A percentile compares a stretch with the other conserved stretches of the same genome.
phyloP scores from a whole-genome alignment of 2,797 vertebrate genomes.

The Danio kyathit region DNA sequence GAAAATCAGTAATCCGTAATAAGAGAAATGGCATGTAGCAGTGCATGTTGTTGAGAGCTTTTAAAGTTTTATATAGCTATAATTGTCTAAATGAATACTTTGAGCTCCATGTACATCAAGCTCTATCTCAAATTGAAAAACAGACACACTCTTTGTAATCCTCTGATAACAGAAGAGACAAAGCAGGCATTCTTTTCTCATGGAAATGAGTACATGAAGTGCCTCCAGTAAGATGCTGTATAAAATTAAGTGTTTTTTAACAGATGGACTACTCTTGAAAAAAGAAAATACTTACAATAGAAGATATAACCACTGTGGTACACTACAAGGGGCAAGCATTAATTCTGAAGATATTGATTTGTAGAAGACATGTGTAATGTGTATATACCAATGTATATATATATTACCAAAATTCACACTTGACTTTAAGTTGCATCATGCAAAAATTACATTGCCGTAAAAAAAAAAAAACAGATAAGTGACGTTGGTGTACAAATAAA shows the following conservation, averaged over 20 bases:
- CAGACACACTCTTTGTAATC: neutral
- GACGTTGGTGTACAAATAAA: too few species aligned
- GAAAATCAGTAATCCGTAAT: neutral
- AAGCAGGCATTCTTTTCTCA: neutral
- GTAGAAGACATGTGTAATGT: too few species aligned
- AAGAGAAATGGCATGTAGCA: neutral
- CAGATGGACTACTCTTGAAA: neutral
- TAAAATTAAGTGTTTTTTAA: slow-evolving; percentile 6
- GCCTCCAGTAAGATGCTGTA: neutral
- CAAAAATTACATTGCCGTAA: too few species aligned
- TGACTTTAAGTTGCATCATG: too few species aligned
- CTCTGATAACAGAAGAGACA: slow-evolving; percentile 3
- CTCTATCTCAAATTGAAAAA: slow-evolving; percentile 10
- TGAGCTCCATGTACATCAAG: neutral
- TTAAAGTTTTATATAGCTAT: neutral
- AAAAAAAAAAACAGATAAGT: too few species aligned
- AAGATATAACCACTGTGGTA: too few species aligned
- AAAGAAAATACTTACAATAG: neutral
- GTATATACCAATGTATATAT: too few species aligned
- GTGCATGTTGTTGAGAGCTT: neutral
- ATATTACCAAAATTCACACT: too few species aligned
- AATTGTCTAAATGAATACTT: neutral
- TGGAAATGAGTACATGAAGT: slow-evolving; percentile 28
- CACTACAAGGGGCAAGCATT: too few species aligned
- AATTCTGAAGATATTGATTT: too few species aligned